phyloP scores from a whole-genome alignment of 2,797 vertebrate genomes.

The Thripadectes ignobilis region DNA sequence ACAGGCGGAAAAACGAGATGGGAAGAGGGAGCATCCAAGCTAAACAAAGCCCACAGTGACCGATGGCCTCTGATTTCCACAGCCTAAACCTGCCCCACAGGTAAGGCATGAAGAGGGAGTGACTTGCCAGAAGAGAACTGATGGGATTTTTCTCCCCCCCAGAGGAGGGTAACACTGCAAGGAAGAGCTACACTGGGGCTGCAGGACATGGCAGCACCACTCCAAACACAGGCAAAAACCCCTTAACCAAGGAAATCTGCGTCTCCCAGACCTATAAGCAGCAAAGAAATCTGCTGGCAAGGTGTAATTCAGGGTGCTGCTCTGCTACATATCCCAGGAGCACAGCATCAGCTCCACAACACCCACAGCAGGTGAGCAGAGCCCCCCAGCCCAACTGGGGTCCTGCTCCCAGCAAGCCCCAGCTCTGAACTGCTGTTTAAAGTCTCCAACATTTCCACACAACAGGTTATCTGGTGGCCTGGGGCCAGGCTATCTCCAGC shows the following conservation, averaged over 20 bases:
- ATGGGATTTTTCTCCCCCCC: not conserved
- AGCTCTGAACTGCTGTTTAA: not conserved
- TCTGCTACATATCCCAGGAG: fast-evolving
- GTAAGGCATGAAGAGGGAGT: not conserved
- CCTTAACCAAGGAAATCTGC: fast-evolving
- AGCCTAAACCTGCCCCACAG: conserved; percentile 40
- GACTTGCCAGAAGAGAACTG: not conserved
- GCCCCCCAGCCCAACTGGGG: not conserved
- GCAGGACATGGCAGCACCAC: fast-evolving
- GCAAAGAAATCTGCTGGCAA: not conserved
- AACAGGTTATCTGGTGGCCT: conserved; percentile 43
- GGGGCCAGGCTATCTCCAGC: not conserved
- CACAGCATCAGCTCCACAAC: not conserved
- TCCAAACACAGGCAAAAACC: not conserved
- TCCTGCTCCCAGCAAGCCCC: not conserved
- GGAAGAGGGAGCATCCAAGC: not conserved
- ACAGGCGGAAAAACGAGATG: not conserved
- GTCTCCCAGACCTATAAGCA: fast-evolving
- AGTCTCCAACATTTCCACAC: conserved; percentile 48
- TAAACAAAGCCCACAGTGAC: not conserved
- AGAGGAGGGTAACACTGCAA: not conserved
- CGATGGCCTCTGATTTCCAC: not conserved
- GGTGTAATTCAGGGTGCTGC: fast-evolving
- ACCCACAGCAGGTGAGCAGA: not conserved
- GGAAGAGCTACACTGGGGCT: not conserved